phyloP scores from a whole-genome alignment of 1,140 invertebrate species.

The Microvelia longipes region DNA sequence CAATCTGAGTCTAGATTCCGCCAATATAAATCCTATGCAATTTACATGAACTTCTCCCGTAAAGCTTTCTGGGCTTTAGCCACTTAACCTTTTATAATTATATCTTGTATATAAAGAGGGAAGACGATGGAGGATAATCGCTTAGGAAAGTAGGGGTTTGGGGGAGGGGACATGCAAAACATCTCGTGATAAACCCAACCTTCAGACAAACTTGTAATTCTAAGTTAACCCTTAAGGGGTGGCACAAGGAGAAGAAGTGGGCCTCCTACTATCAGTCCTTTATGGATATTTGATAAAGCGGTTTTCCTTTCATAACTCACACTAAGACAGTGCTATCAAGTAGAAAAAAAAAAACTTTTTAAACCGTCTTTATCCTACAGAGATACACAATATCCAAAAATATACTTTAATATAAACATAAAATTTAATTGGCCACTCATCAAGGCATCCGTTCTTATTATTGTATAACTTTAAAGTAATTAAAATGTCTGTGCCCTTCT shows the following conservation, averaged over 20 bases:
- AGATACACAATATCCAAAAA: neutral
- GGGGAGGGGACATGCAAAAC: slow-evolving; percentile 8
- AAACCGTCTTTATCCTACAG: neutral
- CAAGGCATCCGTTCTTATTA: neutral
- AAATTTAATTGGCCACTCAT: slow-evolving; percentile 8
- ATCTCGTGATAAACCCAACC: slow-evolving; percentile 2
- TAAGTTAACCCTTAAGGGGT: slow-evolving; percentile 15
- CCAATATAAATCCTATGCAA: slow-evolving; percentile 16
- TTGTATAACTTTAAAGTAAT: neutral
- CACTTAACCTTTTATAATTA: slow-evolving; percentile 19
- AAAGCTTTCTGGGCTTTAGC: slow-evolving; percentile 6
- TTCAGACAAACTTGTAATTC: slow-evolving; percentile 9
- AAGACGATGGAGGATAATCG: slow-evolving; percentile 2
- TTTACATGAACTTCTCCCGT: slow-evolving; percentile 15
- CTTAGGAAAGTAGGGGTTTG: neutral
- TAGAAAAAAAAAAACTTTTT: neutral
- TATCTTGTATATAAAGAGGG: slow-evolving; percentile 12
- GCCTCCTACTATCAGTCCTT: slow-evolving; percentile 9
- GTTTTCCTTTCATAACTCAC: slow-evolving; percentile 14
- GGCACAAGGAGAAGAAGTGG: no score
- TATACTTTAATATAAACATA: neutral
- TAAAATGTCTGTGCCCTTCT: neutral
- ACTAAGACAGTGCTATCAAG: neutral
- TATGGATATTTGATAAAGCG: slow-evolving; percentile 18
- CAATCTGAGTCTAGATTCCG: neutral